Evolutionary conservation across 1,140 invertebrate genomes (phyloP), one percentile per base, ranked within the genome.

Genomic region (Leptestheria dahalacensis): DNA sequence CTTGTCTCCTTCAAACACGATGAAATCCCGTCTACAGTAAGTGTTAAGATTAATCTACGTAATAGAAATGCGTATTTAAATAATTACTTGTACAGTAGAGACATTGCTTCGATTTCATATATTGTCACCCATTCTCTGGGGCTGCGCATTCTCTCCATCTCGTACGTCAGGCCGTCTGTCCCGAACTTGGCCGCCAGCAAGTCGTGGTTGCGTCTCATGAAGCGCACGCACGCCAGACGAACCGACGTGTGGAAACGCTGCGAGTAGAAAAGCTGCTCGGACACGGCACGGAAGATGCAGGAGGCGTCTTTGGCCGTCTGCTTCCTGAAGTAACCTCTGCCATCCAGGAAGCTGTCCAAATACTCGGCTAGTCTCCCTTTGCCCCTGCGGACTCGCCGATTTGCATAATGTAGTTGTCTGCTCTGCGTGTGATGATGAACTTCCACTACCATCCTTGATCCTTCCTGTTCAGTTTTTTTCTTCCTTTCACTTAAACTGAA

Each of bases 231-330:
- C 62, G 84, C 78, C 64, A 78, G 73, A 53, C 88, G 77, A 18
- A 90, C 81, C 68, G 77, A 78, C 60, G 82, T 75, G 66, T 87
- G 84, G 70, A 80, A 79, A 64, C 80, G 74, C 73, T 91, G 88
- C 9, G 83, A 88, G 60, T 82, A 77, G 71, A 83, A 90, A 55
- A 79, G 61, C 70, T 90, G 86, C 74, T 93, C 88, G 20, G 86
- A 84, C 25, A 91, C 79, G 15, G 83, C 85, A 63, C 88, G 77
- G 70, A 91, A 93, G 26, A 92, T 74, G 65, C 85, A 90, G 24
- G 83, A 86, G 24, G 85, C 80, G 75, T 93, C 89, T 65, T 82
- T 80, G 47, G 87, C 85, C 49, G 83, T 81, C 65, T 85, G 81
- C 76, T 92, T 92, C 63, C 88, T 77, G 67, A 84, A 89, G 66